Percentiles rank a stretch among this genome's conserved stretches.
Conservation (phyloP, 53 echinoderm and acorn worm species). For the Henricia sp. region DNA sequence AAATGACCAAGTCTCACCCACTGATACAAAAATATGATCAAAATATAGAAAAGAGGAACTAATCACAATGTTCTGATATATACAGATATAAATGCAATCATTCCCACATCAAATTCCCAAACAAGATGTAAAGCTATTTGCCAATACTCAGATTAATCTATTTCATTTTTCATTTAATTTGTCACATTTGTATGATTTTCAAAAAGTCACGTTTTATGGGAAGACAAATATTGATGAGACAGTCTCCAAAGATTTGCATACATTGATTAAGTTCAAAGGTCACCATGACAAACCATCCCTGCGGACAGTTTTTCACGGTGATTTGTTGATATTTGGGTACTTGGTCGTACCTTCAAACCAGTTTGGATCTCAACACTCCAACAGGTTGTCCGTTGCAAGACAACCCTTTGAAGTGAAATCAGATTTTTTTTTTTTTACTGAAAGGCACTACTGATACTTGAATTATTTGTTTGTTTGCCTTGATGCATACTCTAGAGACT, state of each 20-base stretch:
- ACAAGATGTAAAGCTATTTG: not conserved
- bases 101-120: conserved; percentile 11
- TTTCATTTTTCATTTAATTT: not conserved
- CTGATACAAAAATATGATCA: conserved; percentile 57
- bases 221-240: conserved; percentile 35
- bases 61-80: conserved; percentile 35
- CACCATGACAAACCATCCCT: conserved; percentile 21
- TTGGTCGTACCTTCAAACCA: not conserved
- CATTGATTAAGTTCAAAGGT: conserved; percentile 3
- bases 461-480: not conserved
- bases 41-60: conserved; percentile 6
- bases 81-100: conserved; percentile 34
- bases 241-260: not conserved
- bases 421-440: not conserved
- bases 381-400: not conserved
- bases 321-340: not conserved
- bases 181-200: not conserved
- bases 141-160: not conserved
- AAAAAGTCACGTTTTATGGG: conserved; percentile 32
- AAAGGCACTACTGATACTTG: no score
- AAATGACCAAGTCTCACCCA: conserved; percentile 38
- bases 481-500: conserved; percentile 31
- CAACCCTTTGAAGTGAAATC: conserved; percentile 18
- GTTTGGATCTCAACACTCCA: conserved; percentile 20
- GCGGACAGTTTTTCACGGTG: not conserved